These are phyloP conservation scores for Ptilodon capucinus DNA, from an alignment of 2,888 invertebrate species.

Conservation along the genomic window DNA sequence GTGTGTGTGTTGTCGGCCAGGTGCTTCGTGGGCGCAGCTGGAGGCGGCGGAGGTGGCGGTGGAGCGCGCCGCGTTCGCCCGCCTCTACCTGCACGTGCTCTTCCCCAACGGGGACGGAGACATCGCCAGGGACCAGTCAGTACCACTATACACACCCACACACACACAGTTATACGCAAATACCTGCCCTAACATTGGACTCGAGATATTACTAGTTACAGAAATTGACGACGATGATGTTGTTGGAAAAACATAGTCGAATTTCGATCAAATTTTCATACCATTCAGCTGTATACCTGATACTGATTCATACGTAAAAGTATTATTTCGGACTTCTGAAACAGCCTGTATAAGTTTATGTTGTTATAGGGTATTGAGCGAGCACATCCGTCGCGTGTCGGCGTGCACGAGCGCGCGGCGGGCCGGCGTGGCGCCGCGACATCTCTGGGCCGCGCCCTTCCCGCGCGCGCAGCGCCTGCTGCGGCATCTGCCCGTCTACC, in stretches of 20 bases:
- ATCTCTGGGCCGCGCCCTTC: slow-evolving; percentile 96
- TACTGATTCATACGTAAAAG: no score
- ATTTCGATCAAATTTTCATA: no score
- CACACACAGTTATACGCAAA: no score
- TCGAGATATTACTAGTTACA: no score
- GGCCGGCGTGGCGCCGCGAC: slow-evolving; percentile 86
- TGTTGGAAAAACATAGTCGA: no score
- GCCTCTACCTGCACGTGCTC: slow-evolving; percentile 95
- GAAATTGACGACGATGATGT: no score
- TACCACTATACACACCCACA: slow-evolving; percentile 17
- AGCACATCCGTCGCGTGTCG: slow-evolving; percentile 93
- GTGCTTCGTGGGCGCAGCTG: slow-evolving; percentile 86
- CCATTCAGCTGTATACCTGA: no score
- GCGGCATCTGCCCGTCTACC: slow-evolving; percentile 93
- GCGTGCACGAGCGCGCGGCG: slow-evolving; percentile 88
- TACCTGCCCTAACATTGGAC: no score
- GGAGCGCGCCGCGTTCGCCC: slow-evolving; percentile 95
- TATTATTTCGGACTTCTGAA: no score
- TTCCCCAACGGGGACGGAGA: slow-evolving; percentile 99
- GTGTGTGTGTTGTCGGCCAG: slow-evolving; percentile 64
- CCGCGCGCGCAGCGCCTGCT: slow-evolving; percentile 96
- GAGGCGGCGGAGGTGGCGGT: slow-evolving; percentile 91
- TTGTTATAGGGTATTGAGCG: slow-evolving; percentile 91
- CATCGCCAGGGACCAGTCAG: slow-evolving; percentile 93
- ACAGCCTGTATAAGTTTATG: no score